These are phyloP conservation scores for Apostichopus californicus DNA, from an alignment of 35 echinoderm and acorn worm genomes.

Conservation along the genomic window DNA sequence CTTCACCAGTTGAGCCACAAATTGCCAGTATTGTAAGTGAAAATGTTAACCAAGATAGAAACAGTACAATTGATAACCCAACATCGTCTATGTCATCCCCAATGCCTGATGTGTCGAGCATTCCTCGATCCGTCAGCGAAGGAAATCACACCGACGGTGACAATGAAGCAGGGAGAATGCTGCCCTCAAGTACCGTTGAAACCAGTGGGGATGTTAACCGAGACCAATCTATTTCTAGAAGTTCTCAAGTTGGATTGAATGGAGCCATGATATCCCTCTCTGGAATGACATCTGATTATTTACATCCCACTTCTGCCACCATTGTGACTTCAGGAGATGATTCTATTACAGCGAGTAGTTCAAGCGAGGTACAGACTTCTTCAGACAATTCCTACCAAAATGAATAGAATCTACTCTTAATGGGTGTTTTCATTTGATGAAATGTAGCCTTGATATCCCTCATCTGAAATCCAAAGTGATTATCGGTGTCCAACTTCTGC, in stretches of 20 bases:
- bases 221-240: slow-evolving; percentile 15
- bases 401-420: no score
- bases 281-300: background rate
- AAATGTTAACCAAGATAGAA: background rate
- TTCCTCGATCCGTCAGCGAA: background rate
- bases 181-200: background rate
- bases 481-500: no score
- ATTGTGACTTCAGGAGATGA: background rate
- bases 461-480: no score
- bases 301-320: background rate
- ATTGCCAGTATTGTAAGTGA: background rate
- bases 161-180: background rate
- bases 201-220: background rate
- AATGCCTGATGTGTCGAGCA: background rate
- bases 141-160: background rate
- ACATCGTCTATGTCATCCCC: background rate
- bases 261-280: background rate
- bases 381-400: background rate
- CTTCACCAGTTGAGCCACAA: background rate
- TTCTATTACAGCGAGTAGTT: background rate
- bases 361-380: background rate
- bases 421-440: no score
- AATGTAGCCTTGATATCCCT: no score
- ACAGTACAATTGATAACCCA: background rate
- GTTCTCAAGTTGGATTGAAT: background rate